Conservation (phyloP, 37 sponge, comb jelly and placozoan genomes). For the Geodia barretti region DNA sequence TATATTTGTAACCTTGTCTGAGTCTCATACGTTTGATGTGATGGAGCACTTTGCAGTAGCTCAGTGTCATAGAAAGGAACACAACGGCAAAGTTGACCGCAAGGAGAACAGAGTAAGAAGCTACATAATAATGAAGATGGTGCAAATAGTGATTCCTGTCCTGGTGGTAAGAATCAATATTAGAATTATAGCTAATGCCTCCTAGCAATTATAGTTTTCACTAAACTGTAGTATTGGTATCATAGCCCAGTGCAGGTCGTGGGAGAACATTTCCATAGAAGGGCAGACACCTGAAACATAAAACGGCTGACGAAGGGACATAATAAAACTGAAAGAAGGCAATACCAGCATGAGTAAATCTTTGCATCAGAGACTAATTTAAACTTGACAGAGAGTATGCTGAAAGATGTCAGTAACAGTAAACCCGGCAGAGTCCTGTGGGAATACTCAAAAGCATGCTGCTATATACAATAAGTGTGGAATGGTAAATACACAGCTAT, state of each 20-base stretch:
- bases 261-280: slow-evolving; percentile 38
- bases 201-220: no score
- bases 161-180: no score
- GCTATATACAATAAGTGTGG: no score
- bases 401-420: slow-evolving; percentile 16
- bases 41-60: slow-evolving; percentile 2
- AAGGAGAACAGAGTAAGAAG: slow-evolving; percentile 2
- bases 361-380: background rate
- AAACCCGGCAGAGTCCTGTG: slow-evolving; percentile 28
- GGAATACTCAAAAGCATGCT: no score
- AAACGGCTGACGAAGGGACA: no score
- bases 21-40: background rate
- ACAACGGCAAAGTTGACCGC: slow-evolving; percentile 11
- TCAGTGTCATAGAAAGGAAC: background rate
- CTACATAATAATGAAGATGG: no score
- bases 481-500: no score
- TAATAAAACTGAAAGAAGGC: no score
- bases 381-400: background rate
- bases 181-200: no score
- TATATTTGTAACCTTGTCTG: no score
- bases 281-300: slow-evolving; percentile 50
- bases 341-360: slow-evolving; percentile 27
- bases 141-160: no score
- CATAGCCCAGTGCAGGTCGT: no score
- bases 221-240: background rate